Base-by-base conservation (phyloP, 2,797 vertebrate genomes). In the Miichthys miiuy region DNA sequence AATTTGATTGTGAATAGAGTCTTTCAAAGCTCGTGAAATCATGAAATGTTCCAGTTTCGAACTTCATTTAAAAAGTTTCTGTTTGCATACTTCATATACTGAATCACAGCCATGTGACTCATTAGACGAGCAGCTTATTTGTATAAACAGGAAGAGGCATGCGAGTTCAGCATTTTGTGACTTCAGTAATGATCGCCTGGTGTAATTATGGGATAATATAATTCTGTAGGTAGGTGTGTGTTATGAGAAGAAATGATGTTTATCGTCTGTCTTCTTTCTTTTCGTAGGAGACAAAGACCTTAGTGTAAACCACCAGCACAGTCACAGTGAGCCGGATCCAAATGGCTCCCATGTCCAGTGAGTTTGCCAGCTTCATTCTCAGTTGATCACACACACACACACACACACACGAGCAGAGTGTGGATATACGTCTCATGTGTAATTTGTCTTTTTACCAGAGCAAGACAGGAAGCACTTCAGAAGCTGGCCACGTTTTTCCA, bases 401-500 rank as follows among this genome's bases (percentile, higher is more conserved):
- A 47, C 41, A 71, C 38, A 69, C 13, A 27, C 27, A 48, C 7
- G 5, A 16, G 3, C 41, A 51, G 4, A 38, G 17, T 52, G 51
- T 68, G 55, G 1, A 16, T 17, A 8, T 27, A 5, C 1, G 23
- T 2, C 18, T 16, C 3, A n/a, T 41, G 2, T 64, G n/a, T 72
- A 4, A 0, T 61, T 57, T 83, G 3, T 76, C 20, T 58, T 77
- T 71, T 63, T 70, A 9, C 75, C 68, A 96, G 95, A 76, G 83
- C 81, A 13, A 92, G 77, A 91, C 83, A 94, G 14, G 94, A 95
- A 88, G 94, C 94, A 17, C 91, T 96, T 91, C 94, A 95, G 44
- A 96, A 94, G 89, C 69, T 96, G 77, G 75, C 92, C 0, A 95
- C 92, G 9, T 96, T 96, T 87, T 96, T 96, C 77, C 83, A 92